Percentiles rank a stretch among this genome's conserved stretches.
These are phyloP conservation scores for Rhingia rostrata DNA, from an alignment of 2,888 invertebrate genomes.

Conservation along the genomic window DNA sequence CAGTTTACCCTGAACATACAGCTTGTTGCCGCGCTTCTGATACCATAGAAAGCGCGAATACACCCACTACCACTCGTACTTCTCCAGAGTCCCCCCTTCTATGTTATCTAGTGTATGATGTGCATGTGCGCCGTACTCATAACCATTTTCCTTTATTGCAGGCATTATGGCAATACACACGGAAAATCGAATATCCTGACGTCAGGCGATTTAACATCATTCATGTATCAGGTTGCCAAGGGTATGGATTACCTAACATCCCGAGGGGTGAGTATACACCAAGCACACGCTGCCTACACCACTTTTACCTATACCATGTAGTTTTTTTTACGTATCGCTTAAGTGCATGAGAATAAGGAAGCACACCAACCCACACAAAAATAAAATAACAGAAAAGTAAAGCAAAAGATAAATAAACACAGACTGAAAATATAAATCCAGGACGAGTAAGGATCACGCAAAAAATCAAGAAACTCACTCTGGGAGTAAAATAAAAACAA, in stretches of 20 bases:
- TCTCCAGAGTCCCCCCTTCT: background rate
- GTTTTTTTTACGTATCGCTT: constrained; percentile 34
- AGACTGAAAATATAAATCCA: constrained; percentile 40
- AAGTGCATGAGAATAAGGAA: constrained; percentile 17
- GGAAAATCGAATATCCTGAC: constrained; percentile 91
- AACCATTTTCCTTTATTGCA: constrained; percentile 76
- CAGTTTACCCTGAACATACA: constrained; percentile 17
- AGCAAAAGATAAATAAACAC: constrained; percentile 27
- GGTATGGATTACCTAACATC: constrained; percentile 94
- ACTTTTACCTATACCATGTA: constrained; percentile 35
- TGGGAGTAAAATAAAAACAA: constrained; percentile 5
- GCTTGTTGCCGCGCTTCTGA: constrained; percentile 18
- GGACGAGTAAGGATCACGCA: constrained; percentile 50
- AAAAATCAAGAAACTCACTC: constrained; percentile 25
- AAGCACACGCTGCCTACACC: constrained; percentile 39
- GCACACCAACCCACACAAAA: constrained; percentile 21
- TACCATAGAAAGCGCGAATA: constrained; percentile 1
- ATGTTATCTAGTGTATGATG: constrained; percentile 19
- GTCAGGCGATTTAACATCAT: constrained; percentile 93
- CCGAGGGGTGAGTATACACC: constrained; percentile 88
- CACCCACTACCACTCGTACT: background rate
- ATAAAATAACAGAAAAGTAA: constrained; percentile 27
- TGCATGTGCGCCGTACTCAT: constrained; percentile 64
- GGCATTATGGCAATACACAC: constrained; percentile 83
- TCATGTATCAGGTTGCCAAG: constrained; percentile 94